Conservation (phyloP, 2,888 invertebrate genomes). For the Napeogenes sylphis region DNA sequence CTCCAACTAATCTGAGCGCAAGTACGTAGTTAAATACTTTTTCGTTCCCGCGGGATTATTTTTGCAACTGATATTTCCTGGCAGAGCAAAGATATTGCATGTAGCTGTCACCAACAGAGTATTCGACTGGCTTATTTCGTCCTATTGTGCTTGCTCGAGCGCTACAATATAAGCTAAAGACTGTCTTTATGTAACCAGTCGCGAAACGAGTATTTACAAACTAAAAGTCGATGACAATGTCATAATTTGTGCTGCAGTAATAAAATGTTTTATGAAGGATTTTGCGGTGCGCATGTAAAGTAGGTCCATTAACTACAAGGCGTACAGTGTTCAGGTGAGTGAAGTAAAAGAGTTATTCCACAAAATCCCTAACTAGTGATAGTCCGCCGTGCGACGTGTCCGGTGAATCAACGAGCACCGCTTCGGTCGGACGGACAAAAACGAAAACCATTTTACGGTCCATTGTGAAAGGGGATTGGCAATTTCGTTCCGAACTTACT, state of each 20-base stretch:
- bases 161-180: slow-evolving; percentile 41
- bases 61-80: slow-evolving; percentile 65
- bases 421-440: slow-evolving; percentile 74
- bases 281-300: slow-evolving; percentile 7
- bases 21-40: slow-evolving; percentile 30
- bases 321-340: slow-evolving; percentile 29
- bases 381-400: slow-evolving; percentile 71
- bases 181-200: slow-evolving; percentile 20
- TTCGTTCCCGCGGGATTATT: slow-evolving; percentile 51
- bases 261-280: not conserved
- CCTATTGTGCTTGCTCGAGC: slow-evolving; percentile 36
- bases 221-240: not conserved
- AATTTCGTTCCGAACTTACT: slow-evolving; percentile 74
- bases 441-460: slow-evolving; percentile 78
- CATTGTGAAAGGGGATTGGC: slow-evolving; percentile 78
- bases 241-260: not conserved
- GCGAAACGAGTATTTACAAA: not conserved
- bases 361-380: slow-evolving; percentile 67
- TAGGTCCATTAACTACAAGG: slow-evolving; percentile 25
- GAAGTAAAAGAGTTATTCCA: slow-evolving; percentile 64
- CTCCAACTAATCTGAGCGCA: not conserved
- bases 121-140: slow-evolving; percentile 58
- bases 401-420: slow-evolving; percentile 72
- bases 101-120: slow-evolving; percentile 65
- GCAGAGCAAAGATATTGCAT: slow-evolving; percentile 67